phyloP scores from a whole-genome alignment of 2,113 vertebrate species.

The Lampris incognitus region DNA sequence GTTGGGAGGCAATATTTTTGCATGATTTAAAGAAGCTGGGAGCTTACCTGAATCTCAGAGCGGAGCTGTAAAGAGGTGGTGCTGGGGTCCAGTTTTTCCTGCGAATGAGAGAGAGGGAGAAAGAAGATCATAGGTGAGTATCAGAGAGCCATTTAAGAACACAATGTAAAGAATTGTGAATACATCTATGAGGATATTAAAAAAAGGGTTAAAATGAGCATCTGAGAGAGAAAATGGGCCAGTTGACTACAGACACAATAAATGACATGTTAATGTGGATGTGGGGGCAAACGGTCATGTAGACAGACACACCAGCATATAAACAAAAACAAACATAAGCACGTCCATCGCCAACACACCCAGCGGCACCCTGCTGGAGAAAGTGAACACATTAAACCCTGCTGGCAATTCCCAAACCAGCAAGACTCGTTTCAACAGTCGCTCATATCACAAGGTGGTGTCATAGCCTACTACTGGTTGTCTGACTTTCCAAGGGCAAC shows the following conservation, averaged over 20 bases:
- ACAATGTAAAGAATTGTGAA: not conserved
- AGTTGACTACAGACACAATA: constrained; percentile 17
- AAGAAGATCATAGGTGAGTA: not conserved
- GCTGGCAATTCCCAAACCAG: constrained; percentile 33
- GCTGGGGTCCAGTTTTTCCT: constrained; percentile 92
- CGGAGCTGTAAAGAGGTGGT: constrained; percentile 89
- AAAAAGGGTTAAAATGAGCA: constrained; percentile 4
- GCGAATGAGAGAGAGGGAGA: constrained; percentile 67
- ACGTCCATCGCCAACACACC: constrained; percentile 9
- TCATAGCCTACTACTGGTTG: not conserved
- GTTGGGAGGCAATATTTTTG: not conserved
- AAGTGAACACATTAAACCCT: constrained; percentile 18
- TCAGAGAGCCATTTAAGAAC: constrained; percentile 12
- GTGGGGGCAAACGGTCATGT: too few species aligned
- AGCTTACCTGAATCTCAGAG: constrained; percentile 92
- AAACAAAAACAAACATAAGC: constrained; percentile 51
- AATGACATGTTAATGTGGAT: constrained; percentile 7
- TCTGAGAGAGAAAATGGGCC: not conserved
- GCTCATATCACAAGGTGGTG: not conserved
- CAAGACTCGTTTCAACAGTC: constrained; percentile 30
- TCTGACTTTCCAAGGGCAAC: constrained; percentile 4
- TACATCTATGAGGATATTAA: not conserved
- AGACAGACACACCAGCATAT: constrained; percentile 35
- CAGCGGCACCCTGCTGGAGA: too few species aligned
- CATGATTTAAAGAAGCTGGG: not conserved